phyloP scores from a whole-genome alignment of 2,888 invertebrate species.

The Ichneumoninae sp. region DNA sequence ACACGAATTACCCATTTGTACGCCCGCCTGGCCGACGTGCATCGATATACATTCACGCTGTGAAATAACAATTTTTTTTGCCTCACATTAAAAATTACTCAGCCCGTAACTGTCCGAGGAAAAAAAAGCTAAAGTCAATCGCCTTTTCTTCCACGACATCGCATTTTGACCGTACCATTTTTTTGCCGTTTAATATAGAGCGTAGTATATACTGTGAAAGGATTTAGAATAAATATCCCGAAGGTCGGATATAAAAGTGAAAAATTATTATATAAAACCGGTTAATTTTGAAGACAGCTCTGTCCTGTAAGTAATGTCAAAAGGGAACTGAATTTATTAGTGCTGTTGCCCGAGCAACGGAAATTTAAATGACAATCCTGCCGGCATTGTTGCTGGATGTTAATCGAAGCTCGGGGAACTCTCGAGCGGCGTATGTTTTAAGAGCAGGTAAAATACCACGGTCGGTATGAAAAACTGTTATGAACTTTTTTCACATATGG shows the following conservation, averaged over 20 bases:
- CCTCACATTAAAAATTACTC: background rate
- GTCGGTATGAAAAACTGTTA: no score
- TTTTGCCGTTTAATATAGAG: constrained; percentile 57
- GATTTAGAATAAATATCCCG: constrained; percentile 39
- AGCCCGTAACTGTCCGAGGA: background rate
- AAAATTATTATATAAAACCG: constrained; percentile 64
- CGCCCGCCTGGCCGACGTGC: constrained; percentile 94
- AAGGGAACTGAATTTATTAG: constrained; percentile 57
- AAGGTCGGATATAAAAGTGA: constrained; percentile 26
- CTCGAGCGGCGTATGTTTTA: constrained; percentile 1
- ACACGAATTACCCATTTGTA: constrained; percentile 93
- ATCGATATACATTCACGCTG: constrained; percentile 95
- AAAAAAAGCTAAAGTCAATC: background rate
- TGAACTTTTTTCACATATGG: no score
- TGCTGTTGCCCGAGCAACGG: constrained; percentile 53
- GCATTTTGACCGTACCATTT: constrained; percentile 57
- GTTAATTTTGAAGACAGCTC: constrained; percentile 70
- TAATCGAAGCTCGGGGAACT: constrained; percentile 10
- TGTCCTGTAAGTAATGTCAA: constrained; percentile 63
- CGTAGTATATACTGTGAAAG: constrained; percentile 46
- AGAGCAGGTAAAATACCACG: no score
- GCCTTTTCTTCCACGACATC: background rate
- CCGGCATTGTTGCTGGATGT: constrained; percentile 9
- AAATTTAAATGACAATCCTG: constrained; percentile 16
- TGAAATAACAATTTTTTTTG: constrained; percentile 65